phyloP scores from a whole-genome alignment of 2,888 invertebrate species.

The Brachyptera risi region DNA sequence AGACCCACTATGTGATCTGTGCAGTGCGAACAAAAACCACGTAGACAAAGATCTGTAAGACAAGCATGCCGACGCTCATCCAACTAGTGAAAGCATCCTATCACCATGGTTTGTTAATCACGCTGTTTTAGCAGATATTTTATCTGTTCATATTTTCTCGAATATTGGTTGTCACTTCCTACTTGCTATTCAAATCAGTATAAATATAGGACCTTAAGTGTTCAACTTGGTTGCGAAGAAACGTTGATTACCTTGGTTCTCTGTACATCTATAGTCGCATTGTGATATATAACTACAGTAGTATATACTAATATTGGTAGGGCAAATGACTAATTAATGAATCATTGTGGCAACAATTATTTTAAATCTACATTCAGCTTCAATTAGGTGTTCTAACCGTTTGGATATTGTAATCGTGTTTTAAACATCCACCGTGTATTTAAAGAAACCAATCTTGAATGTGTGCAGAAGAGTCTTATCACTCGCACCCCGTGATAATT shows the following conservation, averaged over 20 bases:
- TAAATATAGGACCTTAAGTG: too few relatives aligned
- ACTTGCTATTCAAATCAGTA: too few relatives aligned
- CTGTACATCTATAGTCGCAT: constrained; percentile 5
- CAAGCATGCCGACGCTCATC: too few relatives aligned
- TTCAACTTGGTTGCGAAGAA: background rate
- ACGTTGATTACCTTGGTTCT: too few relatives aligned
- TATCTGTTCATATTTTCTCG: too few relatives aligned
- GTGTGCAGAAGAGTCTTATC: constrained; percentile 13
- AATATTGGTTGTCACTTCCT: too few relatives aligned
- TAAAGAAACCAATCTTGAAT: constrained; percentile 3
- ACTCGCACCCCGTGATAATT: constrained; percentile 15
- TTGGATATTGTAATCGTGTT: constrained; percentile 8
- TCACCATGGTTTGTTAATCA: too few relatives aligned
- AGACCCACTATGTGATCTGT: too few relatives aligned
- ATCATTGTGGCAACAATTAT: background rate
- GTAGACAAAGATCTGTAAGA: too few relatives aligned
- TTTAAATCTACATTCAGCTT: background rate
- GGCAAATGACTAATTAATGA: background rate
- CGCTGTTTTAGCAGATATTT: too few relatives aligned
- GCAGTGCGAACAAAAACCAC: too few relatives aligned
- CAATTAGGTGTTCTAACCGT: constrained; percentile 14
- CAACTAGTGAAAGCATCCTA: too few relatives aligned
- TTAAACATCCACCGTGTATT: background rate
- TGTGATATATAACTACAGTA: constrained; percentile 1
- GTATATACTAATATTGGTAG: background rate